Percentiles rank a stretch among this genome's conserved stretches.
phyloP scores from a whole-genome alignment of 2,888 invertebrate species.

The Dyspetes luteomarginatus region DNA sequence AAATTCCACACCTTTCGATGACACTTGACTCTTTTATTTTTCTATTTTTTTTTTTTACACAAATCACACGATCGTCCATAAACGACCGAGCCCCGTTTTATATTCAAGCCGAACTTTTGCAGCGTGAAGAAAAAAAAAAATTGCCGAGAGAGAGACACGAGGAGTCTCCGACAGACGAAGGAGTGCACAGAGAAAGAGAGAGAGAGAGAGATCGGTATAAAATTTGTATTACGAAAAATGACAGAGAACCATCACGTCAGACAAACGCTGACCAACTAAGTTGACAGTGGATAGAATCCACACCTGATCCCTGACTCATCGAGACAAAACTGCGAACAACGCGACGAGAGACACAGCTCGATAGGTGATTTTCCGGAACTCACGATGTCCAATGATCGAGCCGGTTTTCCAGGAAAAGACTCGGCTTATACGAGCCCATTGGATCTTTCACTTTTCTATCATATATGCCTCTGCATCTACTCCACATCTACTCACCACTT shows the following conservation, averaged over 20 bases:
- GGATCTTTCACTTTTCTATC: constrained; percentile 60
- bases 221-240: constrained; percentile 11
- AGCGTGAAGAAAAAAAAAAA: constrained; percentile 9
- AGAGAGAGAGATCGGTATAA: not conserved
- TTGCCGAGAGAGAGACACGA: not conserved
- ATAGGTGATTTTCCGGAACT: constrained; percentile 63
- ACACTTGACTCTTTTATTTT: not conserved
- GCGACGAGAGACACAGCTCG: constrained; percentile 49
- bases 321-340: constrained; percentile 7
- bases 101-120: constrained; percentile 28
- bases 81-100: constrained; percentile 23
- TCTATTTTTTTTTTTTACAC: not conserved
- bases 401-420: constrained; percentile 57
- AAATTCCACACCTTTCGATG: not conserved
- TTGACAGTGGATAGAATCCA: constrained; percentile 41
- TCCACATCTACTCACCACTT: too few species aligned
- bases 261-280: constrained; percentile 56
- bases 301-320: constrained; percentile 62
- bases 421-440: constrained; percentile 60
- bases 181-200: constrained; percentile 2
- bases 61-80: constrained; percentile 17
- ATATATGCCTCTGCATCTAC: constrained; percentile 46
- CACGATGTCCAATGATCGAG: constrained; percentile 55
- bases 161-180: constrained; percentile 13
- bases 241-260: constrained; percentile 45